These are phyloP conservation scores for Furnarius figulus DNA, from an alignment of 2,113 vertebrate genomes.

Conservation along the genomic window DNA sequence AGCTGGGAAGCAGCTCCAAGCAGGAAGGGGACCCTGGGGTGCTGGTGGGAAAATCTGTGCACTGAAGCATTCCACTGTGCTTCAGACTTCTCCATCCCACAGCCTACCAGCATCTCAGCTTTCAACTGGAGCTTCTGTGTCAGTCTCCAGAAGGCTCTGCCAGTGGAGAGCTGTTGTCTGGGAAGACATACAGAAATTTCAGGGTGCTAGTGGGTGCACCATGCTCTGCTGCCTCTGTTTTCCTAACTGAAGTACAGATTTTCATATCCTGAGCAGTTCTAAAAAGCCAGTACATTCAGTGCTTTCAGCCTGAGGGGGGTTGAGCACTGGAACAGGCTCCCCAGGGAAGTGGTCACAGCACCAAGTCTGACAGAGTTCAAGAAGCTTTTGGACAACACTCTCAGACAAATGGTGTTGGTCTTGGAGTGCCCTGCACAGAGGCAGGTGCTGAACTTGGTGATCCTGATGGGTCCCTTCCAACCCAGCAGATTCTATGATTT, in stretches of 20 bases:
- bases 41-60: neutral
- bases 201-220: neutral
- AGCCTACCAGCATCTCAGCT: neutral
- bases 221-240: neutral
- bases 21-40: rapidly evolving
- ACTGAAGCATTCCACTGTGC: neutral
- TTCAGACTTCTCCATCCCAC: neutral
- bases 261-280: neutral
- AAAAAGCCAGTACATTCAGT: neutral
- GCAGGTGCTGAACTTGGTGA: rapidly evolving
- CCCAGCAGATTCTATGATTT: neutral
- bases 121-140: neutral
- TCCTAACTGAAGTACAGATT: neutral
- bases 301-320: neutral
- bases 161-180: neutral
- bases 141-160: neutral
- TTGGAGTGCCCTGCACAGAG: neutral
- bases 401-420: neutral
- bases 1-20: neutral
- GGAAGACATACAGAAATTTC: neutral
- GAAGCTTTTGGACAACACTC: rapidly evolving
- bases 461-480: neutral
- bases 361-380: neutral
- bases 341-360: neutral
- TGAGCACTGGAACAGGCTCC: neutral